phyloP scores from a whole-genome alignment of 1,140 invertebrate genomes.

The Brachionus paranguensis region DNA sequence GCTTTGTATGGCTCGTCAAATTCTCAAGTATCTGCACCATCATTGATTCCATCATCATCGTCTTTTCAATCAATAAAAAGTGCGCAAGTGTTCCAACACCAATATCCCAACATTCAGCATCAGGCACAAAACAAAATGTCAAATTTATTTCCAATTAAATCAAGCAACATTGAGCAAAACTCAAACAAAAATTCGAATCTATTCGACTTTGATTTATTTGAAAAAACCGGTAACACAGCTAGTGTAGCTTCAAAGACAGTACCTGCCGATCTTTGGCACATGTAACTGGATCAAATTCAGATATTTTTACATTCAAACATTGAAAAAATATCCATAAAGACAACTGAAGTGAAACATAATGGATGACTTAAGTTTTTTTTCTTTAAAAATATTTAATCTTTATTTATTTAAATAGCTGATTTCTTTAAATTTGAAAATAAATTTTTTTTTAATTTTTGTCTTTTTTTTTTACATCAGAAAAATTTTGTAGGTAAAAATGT shows the following conservation, averaged over 20 bases:
- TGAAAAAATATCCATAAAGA: not conserved
- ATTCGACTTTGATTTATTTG: not conserved
- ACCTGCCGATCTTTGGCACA: constrained; percentile 5
- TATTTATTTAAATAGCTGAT: not conserved
- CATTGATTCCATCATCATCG: not conserved
- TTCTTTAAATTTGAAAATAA: not conserved
- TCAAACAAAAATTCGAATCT: not conserved
- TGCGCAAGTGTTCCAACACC: not conserved
- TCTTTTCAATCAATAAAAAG: not conserved
- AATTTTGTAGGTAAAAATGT: too few species aligned
- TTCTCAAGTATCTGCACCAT: not conserved
- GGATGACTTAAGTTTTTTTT: not conserved
- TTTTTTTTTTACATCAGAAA: too few species aligned
- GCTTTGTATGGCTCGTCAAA: not conserved
- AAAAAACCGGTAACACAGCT: not conserved
- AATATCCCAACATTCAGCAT: not conserved
- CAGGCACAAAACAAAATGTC: not conserved
- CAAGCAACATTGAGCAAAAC: not conserved
- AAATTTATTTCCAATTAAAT: not conserved
- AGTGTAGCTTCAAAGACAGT: not conserved
- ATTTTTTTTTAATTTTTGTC: not conserved
- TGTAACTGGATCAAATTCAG: not conserved
- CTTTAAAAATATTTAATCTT: not conserved
- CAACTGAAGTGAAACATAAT: not conserved
- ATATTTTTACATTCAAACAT: not conserved